These are phyloP conservation scores for Agrochola macilenta DNA, from an alignment of 2,888 invertebrate genomes.

Conservation along the genomic window DNA sequence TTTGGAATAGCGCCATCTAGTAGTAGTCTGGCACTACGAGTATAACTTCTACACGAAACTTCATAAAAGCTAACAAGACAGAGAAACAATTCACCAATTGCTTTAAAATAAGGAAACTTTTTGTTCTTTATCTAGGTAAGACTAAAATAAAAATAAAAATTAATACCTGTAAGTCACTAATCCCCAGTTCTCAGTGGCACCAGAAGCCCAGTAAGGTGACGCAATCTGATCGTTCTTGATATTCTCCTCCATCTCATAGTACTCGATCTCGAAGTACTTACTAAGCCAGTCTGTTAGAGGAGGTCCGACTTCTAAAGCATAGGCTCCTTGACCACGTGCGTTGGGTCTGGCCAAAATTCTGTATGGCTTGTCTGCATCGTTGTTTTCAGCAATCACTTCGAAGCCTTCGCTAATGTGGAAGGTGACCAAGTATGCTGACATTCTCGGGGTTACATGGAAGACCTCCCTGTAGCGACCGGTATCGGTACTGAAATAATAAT, in stretches of 20 bases:
- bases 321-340: constrained; percentile 82
- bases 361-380: constrained; percentile 75
- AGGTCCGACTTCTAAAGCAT: constrained; percentile 85
- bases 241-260: constrained; percentile 80
- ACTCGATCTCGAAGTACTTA: constrained; percentile 81
- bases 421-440: constrained; percentile 96
- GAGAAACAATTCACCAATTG: neutral
- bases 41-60: neutral
- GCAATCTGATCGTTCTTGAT: constrained; percentile 88
- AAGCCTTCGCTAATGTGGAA: constrained; percentile 90
- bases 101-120: no score
- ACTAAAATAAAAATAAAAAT: neutral
- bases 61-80: neutral
- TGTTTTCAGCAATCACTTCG: constrained; percentile 81
- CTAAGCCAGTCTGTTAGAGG: constrained; percentile 84
- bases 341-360: constrained; percentile 84
- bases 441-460: constrained; percentile 91
- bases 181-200: constrained; percentile 89
- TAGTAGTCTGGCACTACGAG: neutral
- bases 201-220: constrained; percentile 87
- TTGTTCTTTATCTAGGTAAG: neutral
- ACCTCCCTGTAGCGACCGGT: constrained; percentile 78
- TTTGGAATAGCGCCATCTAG: constrained; percentile 10
- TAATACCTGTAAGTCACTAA: constrained; percentile 87
- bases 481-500: constrained; percentile 72